phyloP scores from a whole-genome alignment of 2,888 invertebrate species.

The Quadroppia sp. region DNA sequence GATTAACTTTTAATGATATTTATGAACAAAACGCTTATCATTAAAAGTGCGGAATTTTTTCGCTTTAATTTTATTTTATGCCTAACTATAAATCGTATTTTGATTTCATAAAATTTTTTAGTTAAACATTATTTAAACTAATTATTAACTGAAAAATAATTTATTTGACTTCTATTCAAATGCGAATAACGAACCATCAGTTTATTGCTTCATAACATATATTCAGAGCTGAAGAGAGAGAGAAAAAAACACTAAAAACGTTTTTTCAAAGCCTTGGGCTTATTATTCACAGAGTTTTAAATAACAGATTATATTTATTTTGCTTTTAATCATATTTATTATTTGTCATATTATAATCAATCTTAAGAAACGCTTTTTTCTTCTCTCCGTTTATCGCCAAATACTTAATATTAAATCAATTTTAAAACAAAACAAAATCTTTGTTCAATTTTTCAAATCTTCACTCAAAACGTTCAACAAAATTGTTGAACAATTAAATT shows the following conservation, averaged over 20 bases:
- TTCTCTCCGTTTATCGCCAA: background rate
- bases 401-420: background rate
- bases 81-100: conserved; percentile 26
- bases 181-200: background rate
- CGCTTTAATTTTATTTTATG: background rate
- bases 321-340: conserved; percentile 33
- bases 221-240: background rate
- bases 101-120: conserved; percentile 20
- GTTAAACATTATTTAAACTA: conserved; percentile 33
- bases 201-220: conserved; percentile 1
- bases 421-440: background rate
- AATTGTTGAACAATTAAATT: conserved; percentile 18
- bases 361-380: background rate
- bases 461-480: background rate
- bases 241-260: background rate
- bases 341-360: conserved; percentile 33
- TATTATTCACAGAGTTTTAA: conserved; percentile 27
- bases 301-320: conserved; percentile 32
- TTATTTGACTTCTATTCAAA: conserved; percentile 26
- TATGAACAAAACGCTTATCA: conserved; percentile 14
- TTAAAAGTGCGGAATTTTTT: background rate
- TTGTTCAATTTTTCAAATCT: conserved; percentile 18
- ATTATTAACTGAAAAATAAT: conserved; percentile 31
- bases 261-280: conserved; percentile 9
- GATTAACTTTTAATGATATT: conserved; percentile 17